Percentiles rank a stretch among this genome's conserved stretches.
phyloP scores from a whole-genome alignment of 2,888 invertebrate species.

The Octonoba sinensis region DNA sequence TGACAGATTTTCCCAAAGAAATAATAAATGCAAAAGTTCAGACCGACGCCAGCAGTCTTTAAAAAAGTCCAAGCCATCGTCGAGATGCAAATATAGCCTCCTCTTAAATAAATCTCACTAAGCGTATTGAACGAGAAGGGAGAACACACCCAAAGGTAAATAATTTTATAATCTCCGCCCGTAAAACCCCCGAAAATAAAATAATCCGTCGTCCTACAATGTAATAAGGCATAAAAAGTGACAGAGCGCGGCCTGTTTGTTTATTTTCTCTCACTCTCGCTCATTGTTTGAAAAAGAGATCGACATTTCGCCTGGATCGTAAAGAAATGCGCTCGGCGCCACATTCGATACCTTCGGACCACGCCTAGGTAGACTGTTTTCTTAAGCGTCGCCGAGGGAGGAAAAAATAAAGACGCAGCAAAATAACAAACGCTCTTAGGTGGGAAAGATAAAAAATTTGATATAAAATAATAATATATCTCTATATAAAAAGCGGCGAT shows the following conservation, averaged over 20 bases:
- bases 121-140: neutral
- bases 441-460: constrained; percentile 12
- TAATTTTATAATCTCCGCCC: constrained; percentile 5
- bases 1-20: too few species aligned
- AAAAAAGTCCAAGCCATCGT: too few species aligned
- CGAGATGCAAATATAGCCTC: constrained; percentile 9
- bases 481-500: constrained; percentile 21
- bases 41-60: too few species aligned
- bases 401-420: neutral
- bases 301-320: neutral
- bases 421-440: neutral
- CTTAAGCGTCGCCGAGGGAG: constrained; percentile 15
- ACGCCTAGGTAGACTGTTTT: constrained; percentile 32
- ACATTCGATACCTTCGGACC: constrained; percentile 20
- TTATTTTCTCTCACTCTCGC: neutral
- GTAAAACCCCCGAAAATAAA: constrained; percentile 14
- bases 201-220: constrained; percentile 4
- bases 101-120: constrained; percentile 7
- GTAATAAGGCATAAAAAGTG: neutral
- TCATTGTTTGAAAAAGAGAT: neutral
- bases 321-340: constrained; percentile 23
- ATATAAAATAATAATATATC: constrained; percentile 38
- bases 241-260: neutral
- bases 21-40: too few species aligned
- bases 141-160: constrained; percentile 21